A percentile compares a stretch with the other conserved stretches of the same genome.
Conservation (phyloP, 2,888 invertebrate genomes). For the Lomographa bimaculata region DNA sequence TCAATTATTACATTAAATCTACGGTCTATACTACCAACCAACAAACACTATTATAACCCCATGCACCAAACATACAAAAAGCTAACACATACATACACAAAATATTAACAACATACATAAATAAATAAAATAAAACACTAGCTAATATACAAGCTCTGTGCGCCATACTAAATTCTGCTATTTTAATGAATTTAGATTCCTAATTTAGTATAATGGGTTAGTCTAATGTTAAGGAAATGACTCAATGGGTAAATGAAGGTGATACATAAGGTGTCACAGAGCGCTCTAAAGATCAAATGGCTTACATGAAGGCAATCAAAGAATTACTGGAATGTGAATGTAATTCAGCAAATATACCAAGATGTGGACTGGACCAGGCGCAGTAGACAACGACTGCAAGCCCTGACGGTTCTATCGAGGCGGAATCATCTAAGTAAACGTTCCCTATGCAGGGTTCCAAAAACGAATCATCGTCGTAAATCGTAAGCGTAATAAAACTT, state of each 20-base stretch:
- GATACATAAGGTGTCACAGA: slow-evolving; percentile 50
- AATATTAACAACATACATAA: slow-evolving; percentile 41
- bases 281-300: slow-evolving; percentile 50
- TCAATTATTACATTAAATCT: slow-evolving; percentile 36
- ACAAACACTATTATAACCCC: slow-evolving; percentile 56
- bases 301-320: slow-evolving; percentile 46
- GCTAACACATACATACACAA: slow-evolving; percentile 43
- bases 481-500: slow-evolving; percentile 63
- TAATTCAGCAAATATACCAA: slow-evolving; percentile 65
- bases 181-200: slow-evolving; percentile 51
- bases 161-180: slow-evolving; percentile 45
- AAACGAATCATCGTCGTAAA: slow-evolving; percentile 45
- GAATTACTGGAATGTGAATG: slow-evolving; percentile 50
- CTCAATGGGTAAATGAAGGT: slow-evolving; percentile 47
- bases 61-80: slow-evolving; percentile 64
- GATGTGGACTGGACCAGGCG: slow-evolving; percentile 62
- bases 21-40: slow-evolving; percentile 37
- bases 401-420: slow-evolving; percentile 74
- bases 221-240: slow-evolving; percentile 56
- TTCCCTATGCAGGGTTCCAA: slow-evolving; percentile 68
- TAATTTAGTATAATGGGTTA: slow-evolving; percentile 45
- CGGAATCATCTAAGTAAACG: slow-evolving; percentile 73
- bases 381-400: slow-evolving; percentile 67
- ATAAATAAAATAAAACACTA: slow-evolving; percentile 51
- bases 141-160: slow-evolving; percentile 64